Percentiles rank a stretch among this genome's conserved stretches.
Conservation (phyloP, 2,797 vertebrate species). For the Enoplosus armatus region DNA sequence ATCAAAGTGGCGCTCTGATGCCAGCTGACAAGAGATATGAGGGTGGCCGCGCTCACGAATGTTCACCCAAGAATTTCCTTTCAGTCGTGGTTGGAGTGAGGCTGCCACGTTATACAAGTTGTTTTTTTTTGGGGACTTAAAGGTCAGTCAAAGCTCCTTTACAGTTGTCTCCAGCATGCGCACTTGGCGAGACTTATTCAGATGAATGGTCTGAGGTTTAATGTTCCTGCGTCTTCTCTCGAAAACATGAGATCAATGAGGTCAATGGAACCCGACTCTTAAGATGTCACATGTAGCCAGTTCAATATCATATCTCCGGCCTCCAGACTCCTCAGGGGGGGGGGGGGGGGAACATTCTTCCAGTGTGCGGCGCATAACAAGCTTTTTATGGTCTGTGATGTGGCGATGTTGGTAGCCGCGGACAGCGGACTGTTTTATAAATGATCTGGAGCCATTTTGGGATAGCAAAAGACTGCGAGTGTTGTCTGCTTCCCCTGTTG, state of each 20-base stretch:
- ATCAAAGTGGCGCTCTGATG: slow-evolving; percentile 15
- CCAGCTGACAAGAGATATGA: slow-evolving; percentile 20
- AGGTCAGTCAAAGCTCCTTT: slow-evolving; percentile 11
- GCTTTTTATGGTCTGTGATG: slow-evolving; percentile 35
- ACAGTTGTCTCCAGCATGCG: slow-evolving; percentile 8
- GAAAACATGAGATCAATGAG: slow-evolving; percentile 42
- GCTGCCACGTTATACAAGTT: slow-evolving; percentile 3
- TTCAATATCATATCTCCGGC: slow-evolving; percentile 51
- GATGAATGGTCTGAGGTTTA: slow-evolving; percentile 26
- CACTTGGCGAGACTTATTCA: slow-evolving; percentile 17
- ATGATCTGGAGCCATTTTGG: slow-evolving; percentile 51
- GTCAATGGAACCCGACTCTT: slow-evolving; percentile 46
- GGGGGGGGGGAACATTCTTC: slow-evolving; percentile 35
- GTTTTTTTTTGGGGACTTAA: not conserved
- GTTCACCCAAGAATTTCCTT: slow-evolving; percentile 4
- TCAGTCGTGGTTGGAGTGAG: slow-evolving; percentile 6
- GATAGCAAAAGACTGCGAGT: slow-evolving; percentile 23
- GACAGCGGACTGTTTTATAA: slow-evolving; percentile 42
- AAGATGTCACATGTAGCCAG: slow-evolving; percentile 42
- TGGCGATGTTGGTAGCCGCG: slow-evolving; percentile 44
- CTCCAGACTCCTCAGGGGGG: slow-evolving; percentile 47
- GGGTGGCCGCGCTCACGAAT: not conserved
- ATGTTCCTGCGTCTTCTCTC: slow-evolving; percentile 35
- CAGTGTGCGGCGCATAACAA: slow-evolving; percentile 14
- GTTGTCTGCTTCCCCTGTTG: slow-evolving; percentile 23